Evolutionary conservation across 2,888 invertebrate species (phyloP), one percentile per base, ranked within the genome.

Genomic region (Frankliniella fusca): DNA sequence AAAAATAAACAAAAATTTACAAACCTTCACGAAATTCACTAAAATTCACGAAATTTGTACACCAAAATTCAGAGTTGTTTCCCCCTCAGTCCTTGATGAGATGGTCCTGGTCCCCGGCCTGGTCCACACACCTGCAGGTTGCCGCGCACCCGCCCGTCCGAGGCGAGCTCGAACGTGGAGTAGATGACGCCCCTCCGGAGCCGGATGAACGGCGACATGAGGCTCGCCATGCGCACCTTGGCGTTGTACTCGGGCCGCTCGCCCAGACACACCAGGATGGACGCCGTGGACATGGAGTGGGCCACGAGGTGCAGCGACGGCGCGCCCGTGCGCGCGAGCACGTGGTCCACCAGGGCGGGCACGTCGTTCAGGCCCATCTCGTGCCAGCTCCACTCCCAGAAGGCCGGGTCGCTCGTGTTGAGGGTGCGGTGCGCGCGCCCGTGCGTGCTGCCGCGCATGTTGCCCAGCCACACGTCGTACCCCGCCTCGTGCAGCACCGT

Each of bases 361-460:
- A 92, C 84, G 86, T 93, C 92, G 85, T 90, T 90, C 81, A 87
- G 84, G 0, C 91, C 92, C 89, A 92, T 91, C 85, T 92, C 91
- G 85, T 92, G 91, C 89, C 90, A 92, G 83, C 91, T 91, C 23
- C 70, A 70, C 11, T 70, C 23, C 70, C 70, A 70, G 70, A 70
- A 70, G n/a, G 11, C 23, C 11, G 70, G 70, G 23, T 70, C 70
- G 23, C 23, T 70, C 23, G 70, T 23, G 70, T 70, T 70, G 70
- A 70, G 23, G 23, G 70, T 23, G 70, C 23, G 23, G 70, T 70
- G 70, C 9, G 23, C n/a, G 23, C 70, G 70, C 23, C 9, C 70
- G 23, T 70, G 70, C 9, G 70, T 70, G 70, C 70, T 70, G n/a
- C 70, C 70, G 9, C 70, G 23, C 23, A 70, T 23, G 70, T 70